Conservation (phyloP, 2,113 vertebrate genomes). For the Tetrao urogallus region DNA sequence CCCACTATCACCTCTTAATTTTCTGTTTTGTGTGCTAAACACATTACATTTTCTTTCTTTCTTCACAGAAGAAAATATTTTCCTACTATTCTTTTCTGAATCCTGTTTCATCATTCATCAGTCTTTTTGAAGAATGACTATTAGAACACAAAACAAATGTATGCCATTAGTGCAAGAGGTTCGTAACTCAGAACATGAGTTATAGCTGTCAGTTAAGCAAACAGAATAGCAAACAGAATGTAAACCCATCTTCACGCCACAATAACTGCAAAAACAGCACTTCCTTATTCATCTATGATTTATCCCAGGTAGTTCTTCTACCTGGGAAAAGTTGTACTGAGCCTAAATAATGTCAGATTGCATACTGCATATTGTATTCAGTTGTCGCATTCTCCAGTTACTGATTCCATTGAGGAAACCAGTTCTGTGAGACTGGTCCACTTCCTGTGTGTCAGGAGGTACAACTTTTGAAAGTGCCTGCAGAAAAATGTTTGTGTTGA, state of each 20-base stretch:
- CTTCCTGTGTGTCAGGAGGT: neutral
- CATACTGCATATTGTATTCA: neutral
- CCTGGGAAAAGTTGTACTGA: neutral
- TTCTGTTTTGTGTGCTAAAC: constrained; percentile 1
- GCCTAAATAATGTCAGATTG: neutral
- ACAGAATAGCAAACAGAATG: neutral
- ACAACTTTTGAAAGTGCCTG: accelerated
- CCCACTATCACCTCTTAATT: neutral
- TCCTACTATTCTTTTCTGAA: neutral
- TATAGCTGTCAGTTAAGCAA: neutral
- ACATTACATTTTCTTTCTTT: neutral
- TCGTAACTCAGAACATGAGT: neutral
- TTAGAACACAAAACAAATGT: neutral
- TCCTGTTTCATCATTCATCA: neutral
- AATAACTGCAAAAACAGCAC: neutral
- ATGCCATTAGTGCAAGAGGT: neutral
- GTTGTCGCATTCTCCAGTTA: neutral
- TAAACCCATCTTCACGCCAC: neutral
- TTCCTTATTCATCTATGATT: neutral
- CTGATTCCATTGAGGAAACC: neutral
- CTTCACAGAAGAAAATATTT: neutral
- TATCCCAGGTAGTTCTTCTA: neutral
- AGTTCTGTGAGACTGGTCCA: neutral
- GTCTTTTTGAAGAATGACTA: neutral
- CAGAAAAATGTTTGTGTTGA: neutral